Evolutionary conservation across 2,888 invertebrate genomes (phyloP), one percentile per base, ranked within the genome.

Genomic region (Orthosia incerta): DNA sequence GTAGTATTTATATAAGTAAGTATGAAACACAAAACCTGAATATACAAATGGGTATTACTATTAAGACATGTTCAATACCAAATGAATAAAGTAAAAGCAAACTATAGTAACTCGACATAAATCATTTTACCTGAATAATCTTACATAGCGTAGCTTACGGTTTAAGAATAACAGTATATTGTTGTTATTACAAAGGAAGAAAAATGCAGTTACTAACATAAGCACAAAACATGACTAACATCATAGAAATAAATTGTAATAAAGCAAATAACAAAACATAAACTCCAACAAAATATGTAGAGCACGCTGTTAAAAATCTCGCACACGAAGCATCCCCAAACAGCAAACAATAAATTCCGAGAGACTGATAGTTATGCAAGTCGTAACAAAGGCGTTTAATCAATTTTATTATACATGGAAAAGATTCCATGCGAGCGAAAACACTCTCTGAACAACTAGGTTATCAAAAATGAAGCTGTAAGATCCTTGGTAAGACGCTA

Each of bases 381-480:
- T 79, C 66, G 74, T 76, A 80, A 76, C 80, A 80, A 71, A 64
- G 56, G 76, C 67, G 56, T 71, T 75, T 80, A 80, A 80, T 76
- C 68, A 80, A 80, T 80, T 80, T 76, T 71, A 80, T 80, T 76
- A 80, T 68, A 80, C 76, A 71, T 68, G 57, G 61, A 80, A 75
- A 67, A 80, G 75, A 76, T 67, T 80, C 23, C 46, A 65, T 65
- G 68, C 59, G 50, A 75, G 46, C 48, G 39, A 67, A 70, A 74
- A 55, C 63, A 57, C 39, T 45, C 55, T 46, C 63, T 48, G 16
- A 61, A 61, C 56, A 80, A 69, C 53, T 61, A 59, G 60, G 53
- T 77, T 73, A 73, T 70, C 72, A 81, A 80, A 80, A 69, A 77
- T 68, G 51, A 15, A 69, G 23, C n/a, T 12, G 23, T 59, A 60